These are phyloP conservation scores for Poecilia picta DNA, from an alignment of 2,797 vertebrate genomes.

Conservation along the genomic window DNA sequence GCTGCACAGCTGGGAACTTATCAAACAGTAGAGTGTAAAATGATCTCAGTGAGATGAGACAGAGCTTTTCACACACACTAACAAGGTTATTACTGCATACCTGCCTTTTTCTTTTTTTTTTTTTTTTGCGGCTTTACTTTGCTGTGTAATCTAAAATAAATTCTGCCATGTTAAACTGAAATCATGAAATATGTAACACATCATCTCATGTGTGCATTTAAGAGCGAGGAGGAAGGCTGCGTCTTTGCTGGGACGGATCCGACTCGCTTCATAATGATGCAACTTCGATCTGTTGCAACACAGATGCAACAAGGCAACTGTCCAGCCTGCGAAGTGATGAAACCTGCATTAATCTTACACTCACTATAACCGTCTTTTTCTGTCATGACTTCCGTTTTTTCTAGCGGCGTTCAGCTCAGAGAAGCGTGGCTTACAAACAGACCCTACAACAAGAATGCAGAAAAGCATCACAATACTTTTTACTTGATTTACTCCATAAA, in stretches of 20 bases:
- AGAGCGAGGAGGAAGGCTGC: background rate
- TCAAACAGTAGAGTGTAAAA: background rate
- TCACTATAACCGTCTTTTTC: background rate
- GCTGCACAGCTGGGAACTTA: background rate
- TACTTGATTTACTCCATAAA: background rate
- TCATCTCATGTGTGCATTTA: background rate
- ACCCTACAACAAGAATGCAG: background rate
- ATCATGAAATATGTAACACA: background rate
- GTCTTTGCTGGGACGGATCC: slow-evolving; percentile 5
- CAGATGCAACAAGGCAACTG: slow-evolving; percentile 33
- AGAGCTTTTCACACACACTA: background rate
- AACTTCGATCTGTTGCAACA: slow-evolving; percentile 60
- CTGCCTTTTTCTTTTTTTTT: too few relatives aligned
- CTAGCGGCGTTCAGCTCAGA: background rate
- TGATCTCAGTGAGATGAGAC: background rate
- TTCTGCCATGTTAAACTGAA: background rate
- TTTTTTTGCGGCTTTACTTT: background rate
- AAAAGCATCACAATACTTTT: background rate
- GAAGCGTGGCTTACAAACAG: background rate
- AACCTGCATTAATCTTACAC: slow-evolving; percentile 20
- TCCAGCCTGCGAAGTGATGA: slow-evolving; percentile 38
- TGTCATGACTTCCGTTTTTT: slow-evolving; percentile 11
- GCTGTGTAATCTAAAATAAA: background rate
- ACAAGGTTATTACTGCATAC: background rate
- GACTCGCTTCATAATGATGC: slow-evolving; percentile 28